Evolutionary conservation across 2,888 invertebrate genomes (phyloP).

Genomic region (Phania funesta): DNA sequence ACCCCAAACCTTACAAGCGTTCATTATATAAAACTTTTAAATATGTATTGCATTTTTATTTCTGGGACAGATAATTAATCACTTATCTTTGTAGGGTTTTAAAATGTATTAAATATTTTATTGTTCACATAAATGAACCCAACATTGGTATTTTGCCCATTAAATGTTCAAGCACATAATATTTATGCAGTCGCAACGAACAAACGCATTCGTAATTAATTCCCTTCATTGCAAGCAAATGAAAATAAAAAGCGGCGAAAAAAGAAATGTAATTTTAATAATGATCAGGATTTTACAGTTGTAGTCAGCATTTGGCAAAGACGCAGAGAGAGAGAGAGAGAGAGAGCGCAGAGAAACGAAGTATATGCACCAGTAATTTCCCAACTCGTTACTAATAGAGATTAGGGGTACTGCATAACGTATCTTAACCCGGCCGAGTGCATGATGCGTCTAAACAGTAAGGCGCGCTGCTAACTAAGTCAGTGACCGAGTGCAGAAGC

Average conservation of each 20-base stretch:
- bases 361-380: too few species aligned
- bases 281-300: slow-evolving; percentile 52
- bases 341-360: not conserved
- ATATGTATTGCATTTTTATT: too few species aligned
- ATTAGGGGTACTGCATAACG: too few species aligned
- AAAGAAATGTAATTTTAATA: slow-evolving; percentile 32
- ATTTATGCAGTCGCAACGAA: not conserved
- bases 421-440: too few species aligned
- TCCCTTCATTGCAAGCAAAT: slow-evolving; percentile 29
- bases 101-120: too few species aligned
- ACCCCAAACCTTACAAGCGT: too few species aligned
- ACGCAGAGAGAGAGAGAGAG: not conserved
- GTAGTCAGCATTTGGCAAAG: slow-evolving; percentile 13
- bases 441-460: too few species aligned
- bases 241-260: not conserved
- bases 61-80: not conserved
- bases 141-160: not conserved
- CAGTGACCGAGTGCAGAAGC: too few species aligned
- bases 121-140: not conserved
- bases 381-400: too few species aligned
- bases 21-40: too few species aligned
- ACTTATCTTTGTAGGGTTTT: too few species aligned
- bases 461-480: too few species aligned
- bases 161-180: not conserved
- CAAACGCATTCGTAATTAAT: slow-evolving; percentile 20